Conservation (phyloP, 2,888 invertebrate species). For the Tortricodes alternella region DNA sequence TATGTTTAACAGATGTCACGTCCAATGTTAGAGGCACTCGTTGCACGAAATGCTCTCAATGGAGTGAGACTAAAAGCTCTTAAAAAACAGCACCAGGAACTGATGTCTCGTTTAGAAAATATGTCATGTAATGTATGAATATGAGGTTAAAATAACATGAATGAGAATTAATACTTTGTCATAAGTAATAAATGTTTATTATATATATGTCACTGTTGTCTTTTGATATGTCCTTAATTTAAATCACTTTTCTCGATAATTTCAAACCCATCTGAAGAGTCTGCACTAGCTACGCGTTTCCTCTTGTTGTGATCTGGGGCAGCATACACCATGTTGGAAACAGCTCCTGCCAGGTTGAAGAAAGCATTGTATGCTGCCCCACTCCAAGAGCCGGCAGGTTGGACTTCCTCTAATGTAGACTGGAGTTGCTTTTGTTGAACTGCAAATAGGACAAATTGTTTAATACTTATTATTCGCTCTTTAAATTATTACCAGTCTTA, state of each 20-base stretch:
- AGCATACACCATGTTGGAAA: conserved; percentile 62
- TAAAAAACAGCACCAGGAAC: conserved; percentile 72
- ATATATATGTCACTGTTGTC: conserved; percentile 28
- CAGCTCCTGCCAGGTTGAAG: conserved; percentile 64
- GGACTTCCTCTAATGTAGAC: conserved; percentile 60
- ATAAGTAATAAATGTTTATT: conserved; percentile 17
- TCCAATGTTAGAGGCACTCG: conserved; percentile 76
- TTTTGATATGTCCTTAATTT: conserved; percentile 44
- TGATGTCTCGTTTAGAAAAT: conserved; percentile 71
- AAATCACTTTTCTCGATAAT: conserved; percentile 73
- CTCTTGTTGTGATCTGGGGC: conserved; percentile 53
- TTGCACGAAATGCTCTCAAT: conserved; percentile 70
- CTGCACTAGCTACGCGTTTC: conserved; percentile 62
- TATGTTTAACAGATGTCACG: conserved; percentile 70
- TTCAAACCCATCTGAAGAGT: conserved; percentile 78
- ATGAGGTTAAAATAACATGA: conserved; percentile 17
- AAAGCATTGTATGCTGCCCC: conserved; percentile 66
- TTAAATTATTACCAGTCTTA: no score
- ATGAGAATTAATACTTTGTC: conserved; percentile 25
- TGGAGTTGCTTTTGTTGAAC: conserved; percentile 60
- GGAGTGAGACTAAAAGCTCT: conserved; percentile 67
- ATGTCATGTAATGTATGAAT: conserved; percentile 57
- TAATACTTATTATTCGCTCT: not conserved
- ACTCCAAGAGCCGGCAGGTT: conserved; percentile 60
- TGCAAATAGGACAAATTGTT: conserved; percentile 43